A percentile compares a stretch with the other conserved stretches of the same genome.
Conservation (phyloP, 35 echinoderm and acorn worm species). For the Amphiura filiformis region DNA sequence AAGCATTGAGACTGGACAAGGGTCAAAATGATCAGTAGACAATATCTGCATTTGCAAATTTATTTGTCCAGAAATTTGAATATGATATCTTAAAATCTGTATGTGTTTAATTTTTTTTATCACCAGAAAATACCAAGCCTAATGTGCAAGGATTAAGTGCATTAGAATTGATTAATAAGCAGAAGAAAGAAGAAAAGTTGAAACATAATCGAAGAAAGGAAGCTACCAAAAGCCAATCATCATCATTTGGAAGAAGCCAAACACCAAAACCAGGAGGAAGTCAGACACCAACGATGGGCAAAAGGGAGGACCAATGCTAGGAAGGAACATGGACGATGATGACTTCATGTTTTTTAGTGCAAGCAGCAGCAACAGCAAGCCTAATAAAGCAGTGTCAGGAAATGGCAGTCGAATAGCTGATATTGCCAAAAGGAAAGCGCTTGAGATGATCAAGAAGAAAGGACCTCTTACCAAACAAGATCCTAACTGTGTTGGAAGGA, state of each 20-base stretch:
- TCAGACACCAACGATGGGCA: neutral
- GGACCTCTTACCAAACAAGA: constrained; percentile 70
- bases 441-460: constrained; percentile 55
- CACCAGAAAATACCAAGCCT: neutral
- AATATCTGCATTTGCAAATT: no score
- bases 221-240: no score
- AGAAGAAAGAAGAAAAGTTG: neutral
- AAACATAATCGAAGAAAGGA: neutral
- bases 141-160: neutral
- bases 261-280: no score
- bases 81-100: neutral
- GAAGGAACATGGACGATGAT: no score
- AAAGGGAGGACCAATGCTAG: no score
- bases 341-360: constrained; percentile 18
- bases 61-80: no score
- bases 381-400: neutral
- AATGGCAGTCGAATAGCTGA: constrained; percentile 12
- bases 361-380: neutral
- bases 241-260: no score
- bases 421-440: constrained; percentile 41
- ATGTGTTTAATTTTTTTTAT: neutral
- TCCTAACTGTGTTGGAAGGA: constrained; percentile 54
- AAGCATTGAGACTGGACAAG: no score
- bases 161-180: neutral
- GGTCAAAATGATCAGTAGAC: no score